phyloP scores from a whole-genome alignment of 2,888 invertebrate species.

The Molorchus minor region DNA sequence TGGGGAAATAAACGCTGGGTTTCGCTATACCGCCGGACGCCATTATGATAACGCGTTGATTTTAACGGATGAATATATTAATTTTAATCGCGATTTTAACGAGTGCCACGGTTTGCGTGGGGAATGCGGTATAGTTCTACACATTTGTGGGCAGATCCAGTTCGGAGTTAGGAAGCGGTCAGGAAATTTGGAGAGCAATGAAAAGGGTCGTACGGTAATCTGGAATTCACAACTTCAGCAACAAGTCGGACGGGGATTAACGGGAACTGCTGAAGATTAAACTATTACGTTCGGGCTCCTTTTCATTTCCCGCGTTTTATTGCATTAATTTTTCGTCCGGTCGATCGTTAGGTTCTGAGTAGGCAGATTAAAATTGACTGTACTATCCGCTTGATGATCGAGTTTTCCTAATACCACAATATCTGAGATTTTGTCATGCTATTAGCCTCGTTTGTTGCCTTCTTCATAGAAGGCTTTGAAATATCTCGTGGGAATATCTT shows the following conservation, averaged over 20 bases:
- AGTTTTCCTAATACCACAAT: no score
- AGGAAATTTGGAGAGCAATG: conserved; percentile 48
- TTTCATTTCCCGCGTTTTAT: no score
- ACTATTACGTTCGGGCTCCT: no score
- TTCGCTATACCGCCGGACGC: background rate
- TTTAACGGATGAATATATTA: conserved; percentile 29
- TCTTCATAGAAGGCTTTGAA: no score
- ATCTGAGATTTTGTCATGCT: no score
- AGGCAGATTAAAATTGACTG: no score
- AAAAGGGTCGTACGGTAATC: conserved; percentile 48
- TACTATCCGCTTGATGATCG: no score
- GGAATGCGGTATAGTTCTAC: conserved; percentile 44
- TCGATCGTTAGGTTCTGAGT: no score
- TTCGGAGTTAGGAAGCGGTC: conserved; percentile 45
- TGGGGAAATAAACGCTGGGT: background rate
- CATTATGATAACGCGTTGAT: conserved; percentile 15
- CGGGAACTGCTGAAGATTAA: background rate
- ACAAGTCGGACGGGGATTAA: conserved; percentile 38
- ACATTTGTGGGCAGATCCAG: conserved; percentile 47
- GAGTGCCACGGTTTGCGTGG: conserved; percentile 34
- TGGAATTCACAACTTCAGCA: conserved; percentile 40
- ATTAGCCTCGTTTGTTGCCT: no score
- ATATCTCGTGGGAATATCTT: no score
- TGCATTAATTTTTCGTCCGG: no score
- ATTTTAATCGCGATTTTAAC: conserved; percentile 35